Evolutionary conservation across 2,113 vertebrate species (phyloP), one percentile per base, ranked within the genome.

Genomic region (Reinhardtius hippoglossoides): DNA sequence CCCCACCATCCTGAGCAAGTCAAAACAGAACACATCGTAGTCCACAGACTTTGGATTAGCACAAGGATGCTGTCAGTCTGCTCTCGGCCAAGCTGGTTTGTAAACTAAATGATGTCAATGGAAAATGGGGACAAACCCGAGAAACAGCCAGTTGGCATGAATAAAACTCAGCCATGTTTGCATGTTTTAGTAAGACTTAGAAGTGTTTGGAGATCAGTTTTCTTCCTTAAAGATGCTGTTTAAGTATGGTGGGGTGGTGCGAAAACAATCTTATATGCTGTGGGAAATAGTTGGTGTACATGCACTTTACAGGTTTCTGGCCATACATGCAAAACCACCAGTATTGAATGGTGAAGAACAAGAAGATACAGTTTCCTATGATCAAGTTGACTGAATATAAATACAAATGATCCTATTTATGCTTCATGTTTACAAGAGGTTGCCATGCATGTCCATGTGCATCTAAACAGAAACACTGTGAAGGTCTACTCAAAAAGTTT

Each of bases 1-100:
- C 93, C 59, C 94, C 94, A 67, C 95, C 95, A 23, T 94, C 94
- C 98, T 99, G 95, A 82, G 50, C 60, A 85, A 81, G 83, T 67
- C 3, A 82, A 82, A 89, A 94, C 66, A 95, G 52, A 93, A 88
- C 59, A 94, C 82, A 91, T 78, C 26, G 73, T 90, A 84, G 83
- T 88, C 89, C 91, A 92, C 82, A 91, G 88, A 91, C 85, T 89
- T 88, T 86, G 82, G 89, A 89, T 91, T 90, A 93, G 87, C 84
- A 78, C 20, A 27, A 60, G 67, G 40, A 74, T 74, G 48, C 68
- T 82, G 23, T 64, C 65, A 78, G 27, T 80, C 76, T 76, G 66
- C 55, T 80, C 21, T 86, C 71, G 71, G 76, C 71, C 72, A 86
- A 75, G 80, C 31, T 84, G 72, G 50, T 71, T 64, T 80, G n/a